Percentiles rank a stretch among this genome's conserved stretches.
phyloP scores from a whole-genome alignment of 2,797 vertebrate genomes.

The Pseudochirops cupreus region DNA sequence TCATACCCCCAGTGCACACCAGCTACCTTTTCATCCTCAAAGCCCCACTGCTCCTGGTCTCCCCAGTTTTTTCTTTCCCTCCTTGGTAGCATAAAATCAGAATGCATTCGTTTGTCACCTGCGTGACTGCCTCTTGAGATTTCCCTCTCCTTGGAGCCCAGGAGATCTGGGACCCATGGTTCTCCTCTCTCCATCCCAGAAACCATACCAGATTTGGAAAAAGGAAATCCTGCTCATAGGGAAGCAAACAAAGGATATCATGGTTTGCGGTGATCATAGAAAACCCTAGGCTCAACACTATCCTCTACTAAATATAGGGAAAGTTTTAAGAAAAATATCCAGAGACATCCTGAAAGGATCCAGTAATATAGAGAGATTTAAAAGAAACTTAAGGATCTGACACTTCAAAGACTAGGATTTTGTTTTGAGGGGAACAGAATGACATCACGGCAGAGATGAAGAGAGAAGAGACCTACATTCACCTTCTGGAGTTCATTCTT shows the following conservation, averaged over 20 bases:
- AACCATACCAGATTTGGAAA: constrained; percentile 70
- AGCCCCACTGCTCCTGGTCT: constrained; percentile 70
- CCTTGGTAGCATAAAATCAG: constrained; percentile 58
- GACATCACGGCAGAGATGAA: background rate
- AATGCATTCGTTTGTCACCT: constrained; percentile 54
- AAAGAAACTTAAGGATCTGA: constrained; percentile 39
- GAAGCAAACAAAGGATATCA: constrained; percentile 75
- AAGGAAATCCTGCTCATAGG: constrained; percentile 74
- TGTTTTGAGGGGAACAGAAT: constrained; percentile 57
- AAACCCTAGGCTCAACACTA: constrained; percentile 61
- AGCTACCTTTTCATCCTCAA: constrained; percentile 76
- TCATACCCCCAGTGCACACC: constrained; percentile 77
- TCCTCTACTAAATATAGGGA: constrained; percentile 21
- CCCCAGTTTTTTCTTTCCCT: constrained; percentile 68
- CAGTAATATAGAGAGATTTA: constrained; percentile 37
- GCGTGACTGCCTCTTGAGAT: constrained; percentile 54
- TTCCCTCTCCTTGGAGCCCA: constrained; percentile 70
- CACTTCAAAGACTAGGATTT: constrained; percentile 50
- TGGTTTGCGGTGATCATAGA: constrained; percentile 55
- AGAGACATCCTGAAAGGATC: constrained; percentile 59
- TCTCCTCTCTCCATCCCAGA: constrained; percentile 69
- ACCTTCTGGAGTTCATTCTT: background rate
- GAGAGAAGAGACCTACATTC: background rate
- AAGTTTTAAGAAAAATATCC: constrained; percentile 43
- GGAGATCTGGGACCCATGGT: constrained; percentile 56